Evolutionary conservation across 2,113 vertebrate genomes (phyloP), one percentile per base, ranked within the genome.

Genomic region (Osmerus eperlanus): DNA sequence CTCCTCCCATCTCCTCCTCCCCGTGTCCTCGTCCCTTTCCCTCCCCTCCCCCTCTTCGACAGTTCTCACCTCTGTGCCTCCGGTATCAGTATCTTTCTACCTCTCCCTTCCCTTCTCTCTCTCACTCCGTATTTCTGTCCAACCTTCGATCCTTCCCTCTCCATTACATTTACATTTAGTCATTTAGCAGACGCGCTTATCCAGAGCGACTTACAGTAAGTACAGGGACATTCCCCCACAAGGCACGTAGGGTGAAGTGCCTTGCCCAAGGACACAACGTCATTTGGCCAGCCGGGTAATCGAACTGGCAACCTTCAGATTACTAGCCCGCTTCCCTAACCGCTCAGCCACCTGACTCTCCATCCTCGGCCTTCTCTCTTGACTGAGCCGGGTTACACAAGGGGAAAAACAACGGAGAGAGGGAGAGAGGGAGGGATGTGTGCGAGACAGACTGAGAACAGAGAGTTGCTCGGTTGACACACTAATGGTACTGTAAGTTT

Each of bases 1-100:
- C 62, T n/a, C 15, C 1, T 11, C 9, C 6, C 1, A 28, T 12
- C 18, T 1, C 1, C 0, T 36, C 4, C 2, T 11, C 9, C 0
- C 29, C n/a, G 7, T 6, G 15, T 64, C 6, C 23, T 25, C 23
- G 5, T 15, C 60, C 54, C 19, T 32, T 25, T 15, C 25, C 28
- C 21, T 23, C 13, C 59, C 28, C 1, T 8, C n/a, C n/a, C 54
- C 70, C 15, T 11, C 28, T 29, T 16, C 18, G 3, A 2, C 15
- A 25, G 14, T n/a, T n/a, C 41, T 63, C 47, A 53, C 58, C 18
- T 41, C 18, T 5, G 28, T 15, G 14, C 36, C 18, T 51, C 23
- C 11, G 13, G n/a, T n/a, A 61, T 23, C 23, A 32, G 3, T 55
- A 18, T 18, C 51, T 19, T 7, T 36, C 53, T 32, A 16, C 8